phyloP scores from a whole-genome alignment of 2,113 vertebrate genomes.

The Notechis scutatus region DNA sequence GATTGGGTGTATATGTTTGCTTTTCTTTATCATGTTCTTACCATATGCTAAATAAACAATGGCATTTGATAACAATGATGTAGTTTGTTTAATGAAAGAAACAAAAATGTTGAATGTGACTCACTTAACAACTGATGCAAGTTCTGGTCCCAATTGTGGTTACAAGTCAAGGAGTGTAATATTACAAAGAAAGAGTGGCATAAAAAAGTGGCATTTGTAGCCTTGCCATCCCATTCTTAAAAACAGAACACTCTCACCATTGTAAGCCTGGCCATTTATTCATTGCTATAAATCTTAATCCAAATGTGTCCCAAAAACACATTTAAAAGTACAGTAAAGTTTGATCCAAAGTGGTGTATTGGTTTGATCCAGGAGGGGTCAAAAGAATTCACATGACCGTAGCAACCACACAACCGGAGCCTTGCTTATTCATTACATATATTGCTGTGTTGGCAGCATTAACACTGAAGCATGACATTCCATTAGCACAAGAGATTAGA shows the following conservation, averaged over 20 bases:
- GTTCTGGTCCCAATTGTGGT: neutral
- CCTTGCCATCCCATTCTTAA: neutral
- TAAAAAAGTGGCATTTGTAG: neutral
- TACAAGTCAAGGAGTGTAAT: neutral
- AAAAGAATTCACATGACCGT: neutral
- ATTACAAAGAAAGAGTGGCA: neutral
- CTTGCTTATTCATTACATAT: neutral
- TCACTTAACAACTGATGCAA: neutral
- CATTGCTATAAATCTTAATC: neutral
- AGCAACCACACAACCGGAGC: neutral
- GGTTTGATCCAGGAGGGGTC: neutral
- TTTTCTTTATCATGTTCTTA: neutral
- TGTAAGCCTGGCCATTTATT: neutral
- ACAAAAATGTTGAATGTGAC: neutral
- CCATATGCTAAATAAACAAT: neutral
- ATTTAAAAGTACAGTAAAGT: neutral
- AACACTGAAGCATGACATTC: neutral
- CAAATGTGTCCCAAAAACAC: neutral
- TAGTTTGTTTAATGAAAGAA: neutral
- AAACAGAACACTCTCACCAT: neutral
- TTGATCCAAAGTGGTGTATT: neutral
- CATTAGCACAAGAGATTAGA: neutral
- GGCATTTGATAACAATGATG: neutral
- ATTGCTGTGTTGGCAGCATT: neutral
- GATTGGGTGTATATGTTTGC: neutral